phyloP scores from a whole-genome alignment of 2,113 vertebrate genomes.

The Dicrurus megarhynchus region DNA sequence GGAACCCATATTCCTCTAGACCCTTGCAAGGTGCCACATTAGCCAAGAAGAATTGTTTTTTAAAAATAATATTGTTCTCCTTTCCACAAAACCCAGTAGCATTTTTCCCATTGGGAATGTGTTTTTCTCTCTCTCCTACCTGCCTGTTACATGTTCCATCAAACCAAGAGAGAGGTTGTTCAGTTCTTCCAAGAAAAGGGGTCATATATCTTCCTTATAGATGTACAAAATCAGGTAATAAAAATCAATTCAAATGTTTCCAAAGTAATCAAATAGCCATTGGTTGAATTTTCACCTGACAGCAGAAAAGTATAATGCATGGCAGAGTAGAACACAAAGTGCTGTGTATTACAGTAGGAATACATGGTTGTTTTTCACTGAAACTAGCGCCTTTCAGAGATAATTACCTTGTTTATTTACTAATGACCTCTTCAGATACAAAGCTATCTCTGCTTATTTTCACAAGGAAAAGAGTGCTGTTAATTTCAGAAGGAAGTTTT shows the following conservation, averaged over 20 bases:
- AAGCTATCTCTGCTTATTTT: background rate
- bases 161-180: background rate
- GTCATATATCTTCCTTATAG: constrained; percentile 12
- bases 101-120: background rate
- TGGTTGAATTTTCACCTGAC: constrained; percentile 28
- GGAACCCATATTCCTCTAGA: background rate
- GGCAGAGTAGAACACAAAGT: background rate
- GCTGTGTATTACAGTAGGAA: background rate
- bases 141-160: background rate
- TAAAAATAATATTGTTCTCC: background rate
- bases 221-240: background rate
- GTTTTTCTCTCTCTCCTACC: background rate
- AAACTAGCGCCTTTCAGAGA: background rate
- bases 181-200: background rate
- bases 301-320: constrained; percentile 27
- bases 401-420: constrained; percentile 39
- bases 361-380: background rate
- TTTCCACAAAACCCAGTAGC: background rate
- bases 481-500: constrained; percentile 25
- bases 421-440: constrained; percentile 10
- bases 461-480: background rate
- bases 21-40: background rate
- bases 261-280: constrained; percentile 33
- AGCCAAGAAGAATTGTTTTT: background rate
- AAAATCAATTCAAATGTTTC: constrained; percentile 54